Percentiles rank a stretch among this genome's conserved stretches.
These are phyloP conservation scores for Megalurothrips usitatus DNA, from an alignment of 2,888 invertebrate genomes.

Conservation along the genomic window DNA sequence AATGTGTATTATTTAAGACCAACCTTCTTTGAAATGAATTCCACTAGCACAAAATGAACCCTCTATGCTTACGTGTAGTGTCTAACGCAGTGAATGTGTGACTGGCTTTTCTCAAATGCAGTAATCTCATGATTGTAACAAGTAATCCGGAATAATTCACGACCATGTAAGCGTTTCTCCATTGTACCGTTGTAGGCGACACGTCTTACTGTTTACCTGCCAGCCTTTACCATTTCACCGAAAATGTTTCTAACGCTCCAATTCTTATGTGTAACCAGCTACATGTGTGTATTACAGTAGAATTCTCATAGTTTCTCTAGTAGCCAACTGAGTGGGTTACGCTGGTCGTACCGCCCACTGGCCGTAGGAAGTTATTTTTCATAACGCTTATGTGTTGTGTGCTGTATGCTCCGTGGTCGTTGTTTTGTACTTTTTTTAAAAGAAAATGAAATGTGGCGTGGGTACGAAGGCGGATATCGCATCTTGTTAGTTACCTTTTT, in stretches of 20 bases:
- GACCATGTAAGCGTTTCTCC: too few relatives aligned
- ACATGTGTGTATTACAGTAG: not conserved
- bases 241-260: not conserved
- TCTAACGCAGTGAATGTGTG: too few relatives aligned
- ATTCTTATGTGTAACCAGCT: not conserved
- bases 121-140: too few relatives aligned
- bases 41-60: too few relatives aligned
- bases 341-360: not conserved
- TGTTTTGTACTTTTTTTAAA: slow-evolving; percentile 18
- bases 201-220: not conserved
- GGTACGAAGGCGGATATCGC: slow-evolving; percentile 15
- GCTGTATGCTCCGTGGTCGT: not conserved
- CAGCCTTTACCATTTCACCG: not conserved
- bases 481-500: slow-evolving; percentile 27
- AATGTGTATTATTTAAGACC: too few relatives aligned
- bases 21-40: too few relatives aligned
- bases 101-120: too few relatives aligned
- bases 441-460: not conserved
- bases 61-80: too few relatives aligned
- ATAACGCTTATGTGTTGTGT: slow-evolving; percentile 2
- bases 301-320: slow-evolving; percentile 5
- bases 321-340: not conserved
- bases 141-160: too few relatives aligned
- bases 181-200: not conserved
- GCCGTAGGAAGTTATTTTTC: slow-evolving; percentile 17